Evolutionary conservation across 2,797 vertebrate genomes (phyloP), one percentile per base, ranked within the genome.

Genomic region (Pelobates cultripes): DNA sequence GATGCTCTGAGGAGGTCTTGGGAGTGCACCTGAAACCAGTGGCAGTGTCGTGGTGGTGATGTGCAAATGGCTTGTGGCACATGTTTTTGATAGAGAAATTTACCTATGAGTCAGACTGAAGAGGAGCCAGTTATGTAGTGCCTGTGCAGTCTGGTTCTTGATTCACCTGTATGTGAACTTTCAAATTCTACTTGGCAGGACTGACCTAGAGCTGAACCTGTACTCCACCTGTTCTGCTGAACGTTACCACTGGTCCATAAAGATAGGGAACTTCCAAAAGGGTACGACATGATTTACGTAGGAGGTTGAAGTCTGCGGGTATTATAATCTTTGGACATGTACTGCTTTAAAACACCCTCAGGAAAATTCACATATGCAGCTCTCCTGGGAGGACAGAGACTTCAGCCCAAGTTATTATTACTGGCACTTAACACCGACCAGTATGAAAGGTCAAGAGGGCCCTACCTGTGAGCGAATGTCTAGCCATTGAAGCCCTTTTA

Each of bases 91-190:
- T 47, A 82, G 79, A 67, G 74, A 55, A 55, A 66, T 66, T 72
- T 28, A n/a, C 53, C 60, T 51, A 72, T 83, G 76, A 78, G 28
- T 74, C 81, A 83, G 66, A 17, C 64, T 8, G 17, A 4, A 45
- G 53, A 63, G 15, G 4, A 64, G 55, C n/a, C 60, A 14, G 12
- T 13, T 44, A 57, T 7, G 41, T 12, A 7, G 8, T 45, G 73
- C 63, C 4, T 64, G 73, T 28, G 7, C 91, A 87, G 77, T 88
- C 88, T 90, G 91, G 90, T 93, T 88, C 93, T 84, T 92, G 95
- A 90, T 94, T 97, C 95, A 97, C 97, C 97, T 97, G 95, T 85
- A 85, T 71, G 57, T 96, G 97, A 98, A 97, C 96, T 94, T 94
- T 89, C 91, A 92, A 91, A 93, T 89, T 86, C 94, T 96, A 94